phyloP scores from a whole-genome alignment of 2,888 invertebrate species.

The Cylloceria caligata region DNA sequence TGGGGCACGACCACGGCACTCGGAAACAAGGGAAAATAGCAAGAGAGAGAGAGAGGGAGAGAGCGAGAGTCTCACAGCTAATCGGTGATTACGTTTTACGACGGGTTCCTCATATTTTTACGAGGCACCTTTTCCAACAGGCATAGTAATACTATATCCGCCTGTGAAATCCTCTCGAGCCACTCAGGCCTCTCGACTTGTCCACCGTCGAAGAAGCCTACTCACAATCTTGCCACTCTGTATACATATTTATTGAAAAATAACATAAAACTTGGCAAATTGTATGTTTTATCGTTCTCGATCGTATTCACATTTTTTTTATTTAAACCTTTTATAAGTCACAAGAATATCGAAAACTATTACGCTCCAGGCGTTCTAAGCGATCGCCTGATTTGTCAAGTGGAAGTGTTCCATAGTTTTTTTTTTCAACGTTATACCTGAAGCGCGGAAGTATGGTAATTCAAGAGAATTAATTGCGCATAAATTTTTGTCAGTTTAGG shows the following conservation, averaged over 20 bases:
- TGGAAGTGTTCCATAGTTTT: not conserved
- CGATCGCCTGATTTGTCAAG: not conserved
- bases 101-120: slow-evolving; percentile 77
- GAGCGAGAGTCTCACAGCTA: slow-evolving; percentile 70
- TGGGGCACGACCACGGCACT: slow-evolving; percentile 12
- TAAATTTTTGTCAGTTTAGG: not conserved
- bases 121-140: slow-evolving; percentile 71
- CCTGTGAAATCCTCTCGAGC: slow-evolving; percentile 37
- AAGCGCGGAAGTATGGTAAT: no score
- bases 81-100: slow-evolving; percentile 79
- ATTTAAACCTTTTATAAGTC: slow-evolving; percentile 9
- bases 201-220: not conserved
- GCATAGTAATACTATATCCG: slow-evolving; percentile 43
- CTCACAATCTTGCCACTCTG: slow-evolving; percentile 8
- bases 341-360: not conserved
- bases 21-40: slow-evolving; percentile 24
- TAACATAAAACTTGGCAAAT: slow-evolving; percentile 7
- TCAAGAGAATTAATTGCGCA: not conserved
- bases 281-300: slow-evolving; percentile 11
- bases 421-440: not conserved
- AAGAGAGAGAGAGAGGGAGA: slow-evolving; percentile 46
- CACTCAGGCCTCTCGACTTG: slow-evolving; percentile 21
- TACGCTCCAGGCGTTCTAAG: not conserved
- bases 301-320: not conserved
- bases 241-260: slow-evolving; percentile 13